Evolutionary conservation across 2,797 vertebrate species (phyloP).

Genomic region (Numenius phaeopus): DNA sequence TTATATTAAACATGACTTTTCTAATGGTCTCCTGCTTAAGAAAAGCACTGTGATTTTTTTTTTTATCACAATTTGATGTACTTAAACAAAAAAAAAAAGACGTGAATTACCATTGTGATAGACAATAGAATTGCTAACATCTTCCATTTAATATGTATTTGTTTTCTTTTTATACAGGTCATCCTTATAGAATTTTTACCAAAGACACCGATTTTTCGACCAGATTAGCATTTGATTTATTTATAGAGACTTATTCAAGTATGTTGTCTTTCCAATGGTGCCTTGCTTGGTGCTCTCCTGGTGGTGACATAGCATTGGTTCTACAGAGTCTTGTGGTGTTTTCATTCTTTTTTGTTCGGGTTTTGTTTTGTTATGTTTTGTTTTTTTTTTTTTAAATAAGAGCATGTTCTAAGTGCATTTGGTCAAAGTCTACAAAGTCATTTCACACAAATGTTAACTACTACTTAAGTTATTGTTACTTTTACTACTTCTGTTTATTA

Average conservation of each 20-base stretch:
- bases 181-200: constrained; percentile 99
- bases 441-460: constrained; percentile 80
- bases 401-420: constrained; percentile 79
- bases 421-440: constrained; percentile 77
- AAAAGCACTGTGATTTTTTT: constrained; percentile 24
- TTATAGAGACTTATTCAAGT: constrained; percentile 84
- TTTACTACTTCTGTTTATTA: constrained; percentile 78
- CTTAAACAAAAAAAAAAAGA: background rate
- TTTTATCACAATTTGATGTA: background rate
- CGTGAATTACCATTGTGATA: background rate
- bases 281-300: constrained; percentile 90
- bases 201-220: constrained; percentile 99
- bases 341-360: constrained; percentile 23
- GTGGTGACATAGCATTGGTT: constrained; percentile 83
- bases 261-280: constrained; percentile 89
- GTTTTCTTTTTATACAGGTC: constrained; percentile 86
- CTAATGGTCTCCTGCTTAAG: constrained; percentile 84
- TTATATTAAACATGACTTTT: constrained; percentile 73
- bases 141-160: constrained; percentile 39
- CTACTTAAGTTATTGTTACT: constrained; percentile 82
- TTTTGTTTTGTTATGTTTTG: background rate
- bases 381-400: constrained; percentile 54
- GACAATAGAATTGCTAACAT: background rate
- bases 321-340: constrained; percentile 82
- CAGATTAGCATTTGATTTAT: constrained; percentile 88